Base-by-base conservation (phyloP, 2,797 vertebrate species). In the Peromyscus eremicus region DNA sequence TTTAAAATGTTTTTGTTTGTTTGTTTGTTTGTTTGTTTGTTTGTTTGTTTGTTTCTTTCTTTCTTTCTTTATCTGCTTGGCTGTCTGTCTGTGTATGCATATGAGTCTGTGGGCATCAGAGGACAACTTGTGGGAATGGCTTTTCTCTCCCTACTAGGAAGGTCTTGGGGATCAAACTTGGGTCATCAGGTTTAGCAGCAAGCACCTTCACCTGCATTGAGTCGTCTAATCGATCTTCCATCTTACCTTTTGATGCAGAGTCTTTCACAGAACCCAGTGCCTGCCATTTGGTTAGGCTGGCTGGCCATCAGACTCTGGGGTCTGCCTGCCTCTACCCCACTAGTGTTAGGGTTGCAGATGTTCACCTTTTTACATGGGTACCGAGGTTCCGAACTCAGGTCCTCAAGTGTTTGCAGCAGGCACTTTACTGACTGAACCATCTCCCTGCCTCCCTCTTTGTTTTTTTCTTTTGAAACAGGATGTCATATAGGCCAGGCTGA, bases 11-110 rank as follows among this genome's bases (percentile, higher is more conserved):
- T 29, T 43, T 77, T 49, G 73, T 34, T 34, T 75, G 13, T 4
- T 49, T 49, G 52, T 34, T 17, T 32, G 34, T 52, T 32, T 55
- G 5, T 76, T 46, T 21, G 8, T 23, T 21, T 37, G 1, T n/a
- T 2, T 23, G 21, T 37, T 9, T 32, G 9, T 37, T 0, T 34
- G 4, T 34, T n/a, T n/a, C n/a, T n/a, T n/a, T n/a, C n/a, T n/a
- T n/a, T n/a, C n/a, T n/a, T n/a, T n/a, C n/a, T n/a, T 3, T 13
- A 12, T 14, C 49, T 52, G 13, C 11, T 12, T 52, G 11, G 2
- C 6, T 79, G 14, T 46, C 40, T 76, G 12, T 79, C 32, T 37
- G 19, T 57, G 9, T 46, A 25, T 55, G 32, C 19, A 4, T 55
- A 34, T 55, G 32, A 34, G 6, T 23, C 14, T n/a, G 32, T 23